Base-by-base conservation (phyloP, 2,888 invertebrate species). In the Tinea trinotella region DNA sequence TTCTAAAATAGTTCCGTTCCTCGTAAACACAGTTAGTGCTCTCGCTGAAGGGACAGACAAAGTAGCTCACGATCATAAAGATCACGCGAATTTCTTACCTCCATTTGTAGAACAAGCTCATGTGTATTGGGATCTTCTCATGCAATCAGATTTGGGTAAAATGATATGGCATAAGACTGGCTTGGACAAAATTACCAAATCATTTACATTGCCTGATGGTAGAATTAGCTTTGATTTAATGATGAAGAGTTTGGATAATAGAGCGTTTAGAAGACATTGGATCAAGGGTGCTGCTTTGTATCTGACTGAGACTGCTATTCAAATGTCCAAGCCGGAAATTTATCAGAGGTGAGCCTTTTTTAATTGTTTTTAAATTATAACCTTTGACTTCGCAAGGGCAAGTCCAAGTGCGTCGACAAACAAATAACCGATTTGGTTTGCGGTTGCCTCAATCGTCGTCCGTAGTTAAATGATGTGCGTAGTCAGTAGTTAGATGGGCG, bases 231-330 rank as follows among this genome's bases (percentile, higher is more conserved):
- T 93, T 61, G 90, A 90, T 46, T 87, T 89, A 59, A 90, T 95
- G 64, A 88, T 93, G 61, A 92, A 91, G 63, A 91, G 92, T 61
- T 89, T 95, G 60, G 93, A 95, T 67, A 94, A 94, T 68, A 93
- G 92, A 56, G 90, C 91, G 49, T 92, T 94, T 64, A 89, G 95
- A 58, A 88, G 92, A 52, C 90, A 92, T 59, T 95, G 95, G 95
- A 92, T 95, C 59, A 90, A 90, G 62, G 89, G 90, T 3, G 88
- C 93, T 6, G 92, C 94, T 1, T 88, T 90, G 58, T 93, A 92
- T 65, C 77, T 95, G 58, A 92, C 93, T 0, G 91, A 92, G 55
- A 90, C 91, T 86, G 88, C 93, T 22, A 89, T 92, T 15, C 90
- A 93, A 60, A 68, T 93, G 15, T 90, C 94, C 0, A 92, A 94